These are phyloP conservation scores for Mirza zaza DNA, from an alignment of 2,113 vertebrate species.

Conservation along the genomic window DNA sequence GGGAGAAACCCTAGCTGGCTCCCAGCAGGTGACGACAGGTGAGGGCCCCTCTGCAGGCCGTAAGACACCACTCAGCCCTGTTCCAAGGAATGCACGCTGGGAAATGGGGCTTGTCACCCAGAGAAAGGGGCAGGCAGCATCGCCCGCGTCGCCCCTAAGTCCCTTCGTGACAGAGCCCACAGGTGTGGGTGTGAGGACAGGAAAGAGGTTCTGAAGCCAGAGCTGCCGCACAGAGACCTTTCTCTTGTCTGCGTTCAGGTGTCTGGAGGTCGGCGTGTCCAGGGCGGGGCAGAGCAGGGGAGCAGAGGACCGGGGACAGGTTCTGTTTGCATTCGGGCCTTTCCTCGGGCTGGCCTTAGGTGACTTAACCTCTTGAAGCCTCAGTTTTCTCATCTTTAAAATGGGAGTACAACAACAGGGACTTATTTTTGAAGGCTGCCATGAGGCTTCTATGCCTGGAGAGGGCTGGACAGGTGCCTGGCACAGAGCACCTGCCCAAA, in stretches of 20 bases:
- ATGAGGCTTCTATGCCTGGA: neutral
- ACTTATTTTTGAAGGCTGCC: neutral
- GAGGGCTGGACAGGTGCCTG: neutral
- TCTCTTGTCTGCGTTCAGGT: neutral
- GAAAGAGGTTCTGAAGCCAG: neutral
- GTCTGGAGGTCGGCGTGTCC: neutral
- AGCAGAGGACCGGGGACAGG: too few species aligned
- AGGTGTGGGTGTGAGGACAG: too few species aligned
- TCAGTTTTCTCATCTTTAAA: slow-evolving; percentile 24
- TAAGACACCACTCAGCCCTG: neutral
- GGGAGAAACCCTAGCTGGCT: neutral
- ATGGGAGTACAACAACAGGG: neutral
- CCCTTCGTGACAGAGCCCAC: neutral
- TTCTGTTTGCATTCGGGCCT: neutral
- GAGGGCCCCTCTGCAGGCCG: neutral
- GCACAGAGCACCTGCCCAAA: neutral
- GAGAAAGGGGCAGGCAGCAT: neutral
- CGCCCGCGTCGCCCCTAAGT: neutral
- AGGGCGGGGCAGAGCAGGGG: neutral
- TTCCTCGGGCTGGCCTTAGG: neutral
- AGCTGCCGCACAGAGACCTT: neutral
- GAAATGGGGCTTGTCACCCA: neutral
- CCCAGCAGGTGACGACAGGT: neutral
- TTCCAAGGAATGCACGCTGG: neutral
- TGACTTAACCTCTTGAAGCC: neutral